Conservation (phyloP, 2,797 vertebrate genomes). For the Coilia nasus region DNA sequence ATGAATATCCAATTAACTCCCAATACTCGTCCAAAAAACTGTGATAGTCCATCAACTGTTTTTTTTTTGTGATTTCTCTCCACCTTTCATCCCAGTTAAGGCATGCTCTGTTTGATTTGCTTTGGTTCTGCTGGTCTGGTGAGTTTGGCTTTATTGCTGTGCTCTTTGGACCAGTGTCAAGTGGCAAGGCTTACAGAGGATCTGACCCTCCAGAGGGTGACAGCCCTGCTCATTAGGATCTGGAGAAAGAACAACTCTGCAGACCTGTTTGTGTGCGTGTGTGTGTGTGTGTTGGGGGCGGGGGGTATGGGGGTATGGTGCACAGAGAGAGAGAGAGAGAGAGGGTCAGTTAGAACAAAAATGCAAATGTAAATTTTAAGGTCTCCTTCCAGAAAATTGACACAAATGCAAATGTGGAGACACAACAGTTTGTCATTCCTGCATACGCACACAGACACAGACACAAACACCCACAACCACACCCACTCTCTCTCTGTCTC, state of each 20-base stretch:
- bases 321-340: slow-evolving; percentile 26
- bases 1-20: neutral
- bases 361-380: neutral
- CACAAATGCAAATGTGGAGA: neutral
- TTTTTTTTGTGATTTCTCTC: neutral
- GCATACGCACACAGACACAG: neutral
- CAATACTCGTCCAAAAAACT: slow-evolving; percentile 24
- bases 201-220: slow-evolving; percentile 82
- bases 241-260: slow-evolving; percentile 79
- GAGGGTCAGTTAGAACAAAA: neutral
- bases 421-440: too few relatives aligned
- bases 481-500: too few relatives aligned
- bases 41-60: neutral
- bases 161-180: slow-evolving; percentile 66
- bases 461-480: neutral
- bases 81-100: neutral
- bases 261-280: slow-evolving; percentile 71
- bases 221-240: slow-evolving; percentile 88
- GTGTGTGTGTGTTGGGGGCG: too few relatives aligned
- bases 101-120: neutral
- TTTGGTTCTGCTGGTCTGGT: neutral
- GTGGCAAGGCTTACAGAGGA: slow-evolving; percentile 90
- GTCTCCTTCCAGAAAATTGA: neutral
- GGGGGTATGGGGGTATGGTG: too few relatives aligned
- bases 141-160: slow-evolving; percentile 58